Base-by-base conservation (phyloP, 1,140 invertebrate species). In the Bombus consobrinus region DNA sequence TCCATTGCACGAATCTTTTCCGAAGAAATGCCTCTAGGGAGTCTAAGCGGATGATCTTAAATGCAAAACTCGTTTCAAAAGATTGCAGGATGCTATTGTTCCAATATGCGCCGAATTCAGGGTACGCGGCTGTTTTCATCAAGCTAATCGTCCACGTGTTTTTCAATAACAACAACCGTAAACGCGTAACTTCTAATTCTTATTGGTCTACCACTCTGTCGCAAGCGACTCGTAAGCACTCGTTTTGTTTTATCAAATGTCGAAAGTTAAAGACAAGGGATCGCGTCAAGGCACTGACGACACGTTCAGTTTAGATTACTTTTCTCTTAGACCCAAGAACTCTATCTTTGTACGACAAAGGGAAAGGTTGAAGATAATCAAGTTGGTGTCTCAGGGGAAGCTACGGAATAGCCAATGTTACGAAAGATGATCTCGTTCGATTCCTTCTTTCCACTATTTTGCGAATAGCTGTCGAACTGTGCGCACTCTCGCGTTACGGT, bases 351-450 rank as follows among this genome's bases (percentile, higher is more conserved):
- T 47, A 9, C n/a, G 25, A 43, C 71, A 37, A 79, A 80, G 47
- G 47, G 83, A 62, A 64, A 18, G 53, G 53, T 80, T 37, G 53
- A 71, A 53, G 76, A 37, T 80, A 72, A 84, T 53, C 34, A 57
- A 59, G 41, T 71, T 59, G 43, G 22, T n/a, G 39, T 25, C 83
- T 41, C 76, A 1, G 18, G 68, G 53, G 76, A 80, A 32, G 68
- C 13, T 3, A 1, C 18, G 10, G 10, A 37, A 68, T 69, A 43
- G 22, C n/a, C 34, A 25, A 62, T 41, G 64, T 72, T 71, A 37
- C 53, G 22, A 62, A 32, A 32, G 68, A 41, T 57, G 47, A 57
- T 77, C 75, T 72, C 68, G 76, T 72, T 72, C 34, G 39, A 34
- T 53, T 18, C 39, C 6, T 25, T 39, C 34, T 80, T 47, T 80